Evolutionary conservation across 2,888 invertebrate species (phyloP).

Genomic region (Epiblema foenella): DNA sequence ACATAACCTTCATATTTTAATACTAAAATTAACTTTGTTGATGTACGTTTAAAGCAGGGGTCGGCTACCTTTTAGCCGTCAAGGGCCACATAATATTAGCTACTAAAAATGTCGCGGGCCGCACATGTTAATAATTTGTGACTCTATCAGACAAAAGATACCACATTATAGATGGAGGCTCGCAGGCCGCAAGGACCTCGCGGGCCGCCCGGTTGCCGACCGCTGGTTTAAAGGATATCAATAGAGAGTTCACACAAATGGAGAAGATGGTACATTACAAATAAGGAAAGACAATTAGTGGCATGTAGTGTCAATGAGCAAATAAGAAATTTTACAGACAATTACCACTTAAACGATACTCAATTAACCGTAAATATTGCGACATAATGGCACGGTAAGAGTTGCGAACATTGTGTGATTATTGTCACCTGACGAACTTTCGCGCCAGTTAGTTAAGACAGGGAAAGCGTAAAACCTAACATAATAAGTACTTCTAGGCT

Average conservation of each 20-base stretch:
- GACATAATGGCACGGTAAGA: slow-evolving; percentile 33
- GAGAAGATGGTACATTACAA: background rate
- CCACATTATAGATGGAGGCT: no score
- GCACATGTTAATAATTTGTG: no score
- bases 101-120: no score
- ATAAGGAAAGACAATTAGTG: slow-evolving; percentile 6
- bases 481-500: slow-evolving; percentile 32
- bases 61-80: no score
- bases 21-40: no score
- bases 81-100: no score
- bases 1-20: no score
- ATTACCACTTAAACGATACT: slow-evolving; percentile 26
- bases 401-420: slow-evolving; percentile 29
- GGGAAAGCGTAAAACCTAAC: slow-evolving; percentile 43
- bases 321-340: slow-evolving; percentile 29
- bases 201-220: no score
- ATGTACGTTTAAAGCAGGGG: no score
- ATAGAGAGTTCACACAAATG: slow-evolving; percentile 3
- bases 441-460: slow-evolving; percentile 24
- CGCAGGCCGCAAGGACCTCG: no score
- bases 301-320: slow-evolving; percentile 26
- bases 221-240: no score
- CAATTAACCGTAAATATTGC: slow-evolving; percentile 37
- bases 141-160: no score
- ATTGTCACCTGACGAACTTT: slow-evolving; percentile 40